Base-by-base conservation (phyloP, 2,797 vertebrate species). In the Molossus molossus region DNA sequence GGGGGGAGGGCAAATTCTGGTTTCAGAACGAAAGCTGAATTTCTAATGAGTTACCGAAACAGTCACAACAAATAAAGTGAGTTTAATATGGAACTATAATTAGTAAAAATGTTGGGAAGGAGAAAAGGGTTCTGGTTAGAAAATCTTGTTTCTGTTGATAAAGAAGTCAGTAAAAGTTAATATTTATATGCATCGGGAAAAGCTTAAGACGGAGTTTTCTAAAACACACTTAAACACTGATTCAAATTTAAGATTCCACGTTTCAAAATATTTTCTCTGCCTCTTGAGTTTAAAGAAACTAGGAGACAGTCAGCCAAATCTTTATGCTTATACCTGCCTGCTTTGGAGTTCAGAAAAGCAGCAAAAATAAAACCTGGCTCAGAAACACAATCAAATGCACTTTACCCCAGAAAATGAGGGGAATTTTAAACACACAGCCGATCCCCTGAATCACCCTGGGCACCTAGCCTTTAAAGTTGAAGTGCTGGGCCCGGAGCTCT, bases 221-320 rank as follows among this genome's bases (percentile, higher is more conserved):
- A 80, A 86, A 81, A 94, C 1, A 10, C 12, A 53, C 55, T 72
- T 79, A 40, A 0, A 57, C 29, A 18, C 29, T 3, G 14, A 93
- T 23, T 80, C 25, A 87, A 69, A 86, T 50, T 53, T n/a, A 57
- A 94, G 29, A 84, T 10, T 91, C 57, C 53, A 4, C 3, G 40
- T 88, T 95, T 91, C 76, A 79, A 80, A 94, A 15, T 33, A 82
- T 83, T 82, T 93, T 76, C 65, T 83, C 77, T 79, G 48, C 27
- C 45, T 93, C 73, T 29, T 0, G 33, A 67, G 53, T 33, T 53
- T 25, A 64, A 93, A 96, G 86, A 58, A 73, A 92, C 20, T 6
- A 37, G n/a, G 67, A 67, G 18, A 77, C 9, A 1, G 23, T 48
- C 48, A 37, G 69, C 29, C 53, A 72, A 27, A 62, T 25, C 70